These are phyloP conservation scores for Galeopterus variegatus DNA, from an alignment of 2,113 vertebrate genomes.

Conservation along the genomic window DNA sequence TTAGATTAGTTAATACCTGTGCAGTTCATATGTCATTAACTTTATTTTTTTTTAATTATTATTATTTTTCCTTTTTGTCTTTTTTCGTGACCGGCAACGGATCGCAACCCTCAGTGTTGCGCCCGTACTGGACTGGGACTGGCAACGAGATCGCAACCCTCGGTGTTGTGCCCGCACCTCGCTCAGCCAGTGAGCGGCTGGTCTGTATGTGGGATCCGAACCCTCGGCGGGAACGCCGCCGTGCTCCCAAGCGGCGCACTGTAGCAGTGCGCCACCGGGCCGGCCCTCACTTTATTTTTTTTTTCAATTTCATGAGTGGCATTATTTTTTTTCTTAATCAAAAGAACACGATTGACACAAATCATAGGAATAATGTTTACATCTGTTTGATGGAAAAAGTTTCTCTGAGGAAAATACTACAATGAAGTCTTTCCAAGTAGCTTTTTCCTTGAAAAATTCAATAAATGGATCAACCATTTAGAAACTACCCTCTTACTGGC, in stretches of 20 bases:
- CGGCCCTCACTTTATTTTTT: too few species aligned
- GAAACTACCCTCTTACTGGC: slow-evolving; percentile 28
- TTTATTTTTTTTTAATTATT: neutral
- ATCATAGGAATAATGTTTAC: neutral
- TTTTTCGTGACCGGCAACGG: too few species aligned
- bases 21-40: neutral
- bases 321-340: neutral
- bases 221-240: too few species aligned
- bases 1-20: neutral
- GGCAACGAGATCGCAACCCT: too few species aligned
- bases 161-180: too few species aligned
- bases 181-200: too few species aligned
- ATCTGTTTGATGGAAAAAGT: neutral
- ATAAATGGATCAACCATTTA: slow-evolving; percentile 44
- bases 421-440: slow-evolving; percentile 28
- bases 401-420: slow-evolving; percentile 13
- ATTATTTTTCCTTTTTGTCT: too few species aligned
- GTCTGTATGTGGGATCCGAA: too few species aligned
- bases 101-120: too few species aligned
- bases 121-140: too few species aligned
- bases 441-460: slow-evolving; percentile 46
- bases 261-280: too few species aligned
- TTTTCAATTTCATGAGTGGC: neutral
- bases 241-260: too few species aligned
- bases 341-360: neutral